Base-by-base conservation (phyloP, 2,888 invertebrate genomes). In the Thysanoteuthis rhombus region DNA sequence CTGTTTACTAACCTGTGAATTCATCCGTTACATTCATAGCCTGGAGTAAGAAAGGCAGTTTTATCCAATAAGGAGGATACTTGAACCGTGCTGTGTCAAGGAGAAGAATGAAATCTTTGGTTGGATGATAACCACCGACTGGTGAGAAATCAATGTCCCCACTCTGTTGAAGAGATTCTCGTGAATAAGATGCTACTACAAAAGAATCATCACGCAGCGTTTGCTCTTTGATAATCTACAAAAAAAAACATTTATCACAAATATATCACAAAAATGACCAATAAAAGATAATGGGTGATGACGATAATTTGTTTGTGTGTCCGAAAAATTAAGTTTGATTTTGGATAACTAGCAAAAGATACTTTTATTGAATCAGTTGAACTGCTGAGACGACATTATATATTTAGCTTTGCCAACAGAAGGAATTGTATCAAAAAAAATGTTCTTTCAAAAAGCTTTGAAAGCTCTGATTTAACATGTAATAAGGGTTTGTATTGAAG, bases 71-170 rank as follows among this genome's bases (percentile, higher is more conserved):
- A 16, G 96, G 96, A n/a, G 96, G 96, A 94, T 96, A 96, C 94
- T 97, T 97, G 95, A 97, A 97, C 93, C 97, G 94, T 16, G 97
- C 97, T 0, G 96, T 96, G 94, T 97, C 97, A 94, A 97, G 94
- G 22, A 97, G 95, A 42, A 97, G 94, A 3, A 96, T 95, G 91
- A 95, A 75, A 94, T 97, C 96, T 12, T 94, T 94, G 28, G 93
- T 95, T 0, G 94, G 93, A 93, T 97, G 95, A 93, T 96, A 97
- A 3, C 96, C 97, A 32, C 95, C 97, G 42, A 96, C 94, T 0
- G 96, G 95, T 22, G 96, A 95, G 94, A 96, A 96, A 92, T 96
- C 96, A 36, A 96, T 96, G 45, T 94, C 94, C 25, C 97, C 97
- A 0, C 96, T 96, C 94, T 97, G 97, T n/a, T 92, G 47, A 5